Evolutionary conservation across 2,113 vertebrate species (phyloP).

Genomic region (Corythaeola cristata): DNA sequence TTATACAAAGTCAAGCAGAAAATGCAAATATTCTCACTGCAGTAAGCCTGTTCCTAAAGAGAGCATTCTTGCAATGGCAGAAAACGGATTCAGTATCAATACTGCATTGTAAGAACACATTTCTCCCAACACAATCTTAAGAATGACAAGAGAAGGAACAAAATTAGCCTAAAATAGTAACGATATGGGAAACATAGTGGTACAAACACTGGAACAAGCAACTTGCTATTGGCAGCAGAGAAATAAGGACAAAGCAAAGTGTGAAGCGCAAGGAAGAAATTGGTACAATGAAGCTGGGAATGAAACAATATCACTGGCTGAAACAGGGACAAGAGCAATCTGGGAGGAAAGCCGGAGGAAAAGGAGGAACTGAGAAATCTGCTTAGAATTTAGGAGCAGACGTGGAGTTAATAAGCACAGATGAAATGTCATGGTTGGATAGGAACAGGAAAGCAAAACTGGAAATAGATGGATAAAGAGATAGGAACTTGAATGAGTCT

Average conservation of each 20-base stretch:
- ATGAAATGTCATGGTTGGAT: neutral
- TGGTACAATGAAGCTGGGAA: neutral
- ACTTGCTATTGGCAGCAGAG: neutral
- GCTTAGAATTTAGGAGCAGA: neutral
- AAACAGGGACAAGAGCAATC: neutral
- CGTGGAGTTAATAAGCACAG: neutral
- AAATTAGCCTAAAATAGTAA: neutral
- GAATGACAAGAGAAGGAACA: neutral
- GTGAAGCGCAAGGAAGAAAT: neutral
- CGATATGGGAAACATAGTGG: fast-evolving
- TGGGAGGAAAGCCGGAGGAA: fast-evolving
- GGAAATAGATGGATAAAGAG: neutral
- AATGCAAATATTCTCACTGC: neutral
- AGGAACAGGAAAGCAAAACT: neutral
- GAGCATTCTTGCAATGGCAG: neutral
- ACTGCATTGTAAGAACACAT: neutral
- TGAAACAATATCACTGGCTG: neutral
- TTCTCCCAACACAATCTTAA: neutral
- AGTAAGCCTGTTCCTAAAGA: neutral
- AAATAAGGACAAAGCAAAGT: neutral
- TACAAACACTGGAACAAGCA: neutral
- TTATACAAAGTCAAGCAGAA: neutral
- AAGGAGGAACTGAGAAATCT: neutral
- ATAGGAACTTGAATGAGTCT: fast-evolving
- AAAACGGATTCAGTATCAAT: neutral